phyloP scores from a whole-genome alignment of 2,797 vertebrate species.

The Pseudocheirus occidentalis region DNA sequence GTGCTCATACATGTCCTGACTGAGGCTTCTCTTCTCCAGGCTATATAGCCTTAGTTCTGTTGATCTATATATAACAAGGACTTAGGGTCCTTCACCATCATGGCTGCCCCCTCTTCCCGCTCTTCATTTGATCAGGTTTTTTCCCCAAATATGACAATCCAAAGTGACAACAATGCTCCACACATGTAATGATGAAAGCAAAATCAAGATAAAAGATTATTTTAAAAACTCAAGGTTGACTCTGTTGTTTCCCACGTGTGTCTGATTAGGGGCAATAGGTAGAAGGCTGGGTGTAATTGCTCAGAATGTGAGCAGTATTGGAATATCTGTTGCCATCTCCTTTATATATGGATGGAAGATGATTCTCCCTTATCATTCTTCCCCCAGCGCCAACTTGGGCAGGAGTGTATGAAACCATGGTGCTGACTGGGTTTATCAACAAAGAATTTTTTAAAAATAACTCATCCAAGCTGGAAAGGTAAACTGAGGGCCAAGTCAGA shows the following conservation, averaged over 20 bases:
- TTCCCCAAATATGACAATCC: background rate
- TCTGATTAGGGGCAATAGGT: constrained; percentile 66
- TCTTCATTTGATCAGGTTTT: constrained; percentile 10
- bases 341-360: constrained; percentile 74
- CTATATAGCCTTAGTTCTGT: background rate
- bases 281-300: constrained; percentile 68
- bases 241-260: constrained; percentile 8
- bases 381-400: constrained; percentile 67
- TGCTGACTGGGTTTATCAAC: constrained; percentile 66
- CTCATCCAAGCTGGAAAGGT: constrained; percentile 77
- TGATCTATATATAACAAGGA: background rate
- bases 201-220: background rate
- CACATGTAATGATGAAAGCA: background rate
- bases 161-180: background rate
- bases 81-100: background rate
- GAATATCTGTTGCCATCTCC: constrained; percentile 69
- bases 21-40: background rate
- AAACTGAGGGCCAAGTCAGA: background rate
- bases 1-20: background rate
- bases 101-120: background rate
- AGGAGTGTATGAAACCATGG: constrained; percentile 64
- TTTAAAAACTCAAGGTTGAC: background rate
- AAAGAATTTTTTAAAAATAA: constrained; percentile 61
- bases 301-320: constrained; percentile 74
- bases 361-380: constrained; percentile 72